Conservation (phyloP, 2,797 vertebrate species). For the Poeciliopsis presidionis region DNA sequence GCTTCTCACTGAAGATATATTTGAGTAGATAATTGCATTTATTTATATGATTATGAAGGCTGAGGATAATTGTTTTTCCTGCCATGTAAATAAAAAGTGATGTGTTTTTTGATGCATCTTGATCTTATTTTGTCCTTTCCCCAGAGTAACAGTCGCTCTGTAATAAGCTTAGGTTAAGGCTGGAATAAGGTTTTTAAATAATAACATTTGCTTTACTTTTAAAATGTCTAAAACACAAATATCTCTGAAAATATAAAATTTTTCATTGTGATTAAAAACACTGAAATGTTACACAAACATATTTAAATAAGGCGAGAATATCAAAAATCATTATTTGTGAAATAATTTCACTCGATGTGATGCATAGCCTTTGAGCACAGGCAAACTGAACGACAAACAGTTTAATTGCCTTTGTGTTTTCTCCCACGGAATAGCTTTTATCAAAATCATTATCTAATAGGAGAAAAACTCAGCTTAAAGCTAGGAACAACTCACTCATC, state of each 20-base stretch:
- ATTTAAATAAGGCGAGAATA: slow-evolving; percentile 55
- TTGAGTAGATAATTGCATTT: slow-evolving; percentile 5
- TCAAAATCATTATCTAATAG: slow-evolving; percentile 78
- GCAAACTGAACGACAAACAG: slow-evolving; percentile 65
- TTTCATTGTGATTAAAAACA: neutral
- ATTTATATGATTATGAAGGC: slow-evolving; percentile 26
- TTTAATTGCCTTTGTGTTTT: slow-evolving; percentile 73
- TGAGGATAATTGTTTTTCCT: slow-evolving; percentile 16
- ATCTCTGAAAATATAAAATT: neutral
- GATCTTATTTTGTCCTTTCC: neutral
- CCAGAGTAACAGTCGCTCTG: neutral
- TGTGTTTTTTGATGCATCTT: neutral
- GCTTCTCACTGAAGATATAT: slow-evolving; percentile 1
- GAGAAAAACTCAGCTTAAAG: slow-evolving; percentile 57
- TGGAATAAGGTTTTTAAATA: neutral
- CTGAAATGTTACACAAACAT: slow-evolving; percentile 41
- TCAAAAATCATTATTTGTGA: slow-evolving; percentile 59
- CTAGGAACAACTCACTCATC: slow-evolving; percentile 64
- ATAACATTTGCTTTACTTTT: neutral
- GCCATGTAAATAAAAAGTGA: slow-evolving; percentile 8
- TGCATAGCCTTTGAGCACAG: slow-evolving; percentile 56
- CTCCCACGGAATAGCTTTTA: slow-evolving; percentile 73
- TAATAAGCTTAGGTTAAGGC: neutral
- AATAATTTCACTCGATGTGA: slow-evolving; percentile 63
- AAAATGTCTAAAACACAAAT: neutral